Percentiles rank a stretch among this genome's conserved stretches.
Conservation (phyloP, 2,797 vertebrate genomes). For the Enteromius viviparus region DNA sequence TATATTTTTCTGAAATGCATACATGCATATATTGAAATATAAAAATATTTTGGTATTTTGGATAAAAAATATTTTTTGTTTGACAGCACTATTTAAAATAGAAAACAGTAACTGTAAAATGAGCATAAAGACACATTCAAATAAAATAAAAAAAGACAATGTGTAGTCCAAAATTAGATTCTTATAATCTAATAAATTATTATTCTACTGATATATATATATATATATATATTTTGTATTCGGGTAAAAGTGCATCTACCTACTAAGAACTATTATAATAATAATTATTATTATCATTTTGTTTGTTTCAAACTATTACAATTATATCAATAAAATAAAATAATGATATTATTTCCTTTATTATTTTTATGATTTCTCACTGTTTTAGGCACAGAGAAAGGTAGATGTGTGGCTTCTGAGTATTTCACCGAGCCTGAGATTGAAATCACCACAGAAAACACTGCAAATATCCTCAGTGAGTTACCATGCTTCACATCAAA, state of each 20-base stretch:
- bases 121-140: too few species aligned
- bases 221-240: background rate
- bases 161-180: too few species aligned
- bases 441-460: slow-evolving; percentile 93
- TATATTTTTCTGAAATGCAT: too few species aligned
- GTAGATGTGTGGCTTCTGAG: slow-evolving; percentile 89
- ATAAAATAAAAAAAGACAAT: too few species aligned
- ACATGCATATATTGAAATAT: too few species aligned
- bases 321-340: background rate
- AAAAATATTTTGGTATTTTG: too few species aligned
- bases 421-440: slow-evolving; percentile 93
- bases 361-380: slow-evolving; percentile 15
- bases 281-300: background rate
- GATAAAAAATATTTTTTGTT: too few species aligned
- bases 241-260: background rate
- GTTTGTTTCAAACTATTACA: background rate
- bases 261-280: background rate
- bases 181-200: too few species aligned
- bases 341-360: background rate
- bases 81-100: background rate
- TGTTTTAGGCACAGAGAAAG: slow-evolving; percentile 77
- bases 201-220: too few species aligned
- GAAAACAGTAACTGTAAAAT: too few species aligned
- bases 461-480: slow-evolving; percentile 94
- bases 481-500: slow-evolving; percentile 44